phyloP scores from a whole-genome alignment of 2,888 invertebrate species.

The Yponomeuta sedellus region DNA sequence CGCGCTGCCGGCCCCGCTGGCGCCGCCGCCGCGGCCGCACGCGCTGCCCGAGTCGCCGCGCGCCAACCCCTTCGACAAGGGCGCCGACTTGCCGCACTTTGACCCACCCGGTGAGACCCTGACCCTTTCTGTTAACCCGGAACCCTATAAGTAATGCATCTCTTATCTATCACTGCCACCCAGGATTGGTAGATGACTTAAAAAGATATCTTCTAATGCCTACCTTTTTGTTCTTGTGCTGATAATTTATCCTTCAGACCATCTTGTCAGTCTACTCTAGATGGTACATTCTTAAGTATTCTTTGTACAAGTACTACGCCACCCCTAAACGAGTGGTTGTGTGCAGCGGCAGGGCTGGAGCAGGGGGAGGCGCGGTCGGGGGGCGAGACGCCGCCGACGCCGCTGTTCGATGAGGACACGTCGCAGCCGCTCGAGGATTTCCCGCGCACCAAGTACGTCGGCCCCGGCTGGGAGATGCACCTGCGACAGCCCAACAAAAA shows the following conservation, averaged over 20 bases:
- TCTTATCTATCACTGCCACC: too few relatives aligned
- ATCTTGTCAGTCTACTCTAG: too few relatives aligned
- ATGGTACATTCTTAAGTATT: too few relatives aligned
- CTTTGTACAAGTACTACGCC: too few relatives aligned
- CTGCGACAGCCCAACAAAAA: slow-evolving; percentile 97
- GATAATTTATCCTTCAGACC: too few relatives aligned
- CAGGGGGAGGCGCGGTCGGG: slow-evolving; percentile 29
- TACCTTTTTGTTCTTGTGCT: too few relatives aligned
- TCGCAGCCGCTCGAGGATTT: slow-evolving; percentile 95
- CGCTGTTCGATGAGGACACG: slow-evolving; percentile 94
- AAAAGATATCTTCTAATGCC: too few relatives aligned
- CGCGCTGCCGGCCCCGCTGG: slow-evolving; percentile 81
- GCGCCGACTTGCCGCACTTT: slow-evolving; percentile 47
- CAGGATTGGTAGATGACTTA: too few relatives aligned
- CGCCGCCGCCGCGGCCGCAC: slow-evolving; percentile 82
- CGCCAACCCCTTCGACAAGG: slow-evolving; percentile 87
- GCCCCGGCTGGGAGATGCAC: slow-evolving; percentile 97
- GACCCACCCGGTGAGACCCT: background rate
- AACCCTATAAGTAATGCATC: background rate
- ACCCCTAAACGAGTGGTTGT: too few relatives aligned
- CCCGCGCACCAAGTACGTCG: slow-evolving; percentile 84
- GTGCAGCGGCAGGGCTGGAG: too few relatives aligned
- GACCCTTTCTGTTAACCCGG: too few relatives aligned
- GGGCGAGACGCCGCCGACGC: slow-evolving; percentile 91
- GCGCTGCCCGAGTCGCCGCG: slow-evolving; percentile 77